Evolutionary conservation across 1,140 invertebrate species (phyloP).

Genomic region (Drosophila hydei): DNA sequence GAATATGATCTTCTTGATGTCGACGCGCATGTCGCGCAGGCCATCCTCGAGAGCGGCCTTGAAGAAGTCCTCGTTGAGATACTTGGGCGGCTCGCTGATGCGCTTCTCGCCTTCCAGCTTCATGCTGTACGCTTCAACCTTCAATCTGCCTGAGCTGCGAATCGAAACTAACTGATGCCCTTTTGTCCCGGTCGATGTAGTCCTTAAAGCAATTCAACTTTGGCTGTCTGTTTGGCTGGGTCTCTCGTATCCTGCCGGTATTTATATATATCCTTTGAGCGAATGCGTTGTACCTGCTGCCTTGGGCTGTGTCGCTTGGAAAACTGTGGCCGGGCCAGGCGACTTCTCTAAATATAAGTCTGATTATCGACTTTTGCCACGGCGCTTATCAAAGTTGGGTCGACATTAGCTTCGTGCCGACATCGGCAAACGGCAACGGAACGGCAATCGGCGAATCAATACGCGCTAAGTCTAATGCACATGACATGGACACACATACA

Average conservation of each 20-base stretch:
- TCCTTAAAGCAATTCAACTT: too few species aligned
- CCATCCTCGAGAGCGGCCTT: conserved; percentile 77
- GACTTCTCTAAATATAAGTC: conserved; percentile 67
- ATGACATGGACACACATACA: conserved; percentile 5
- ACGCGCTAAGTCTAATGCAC: conserved; percentile 25
- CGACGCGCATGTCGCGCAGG: conserved; percentile 67
- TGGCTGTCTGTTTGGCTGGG: too few species aligned
- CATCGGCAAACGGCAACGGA: not conserved
- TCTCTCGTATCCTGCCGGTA: conserved; percentile 4
- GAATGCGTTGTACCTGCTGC: conserved; percentile 1
- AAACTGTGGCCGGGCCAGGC: conserved; percentile 55
- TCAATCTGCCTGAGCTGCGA: not conserved
- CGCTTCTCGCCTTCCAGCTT: conserved; percentile 58
- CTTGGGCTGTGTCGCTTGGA: conserved; percentile 32
- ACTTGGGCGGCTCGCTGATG: conserved; percentile 56
- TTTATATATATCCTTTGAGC: conserved; percentile 6
- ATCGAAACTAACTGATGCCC: not conserved
- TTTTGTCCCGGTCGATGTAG: too few species aligned
- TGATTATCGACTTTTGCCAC: conserved; percentile 23
- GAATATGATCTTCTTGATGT: conserved; percentile 78
- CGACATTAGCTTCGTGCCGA: conserved; percentile 8
- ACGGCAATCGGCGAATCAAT: not conserved
- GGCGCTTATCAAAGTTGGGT: conserved; percentile 24
- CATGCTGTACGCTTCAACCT: conserved; percentile 44
- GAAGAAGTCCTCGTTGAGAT: conserved; percentile 77